Percentiles rank a stretch among this genome's conserved stretches.
These are phyloP conservation scores for Phlogophora meticulosa DNA, from an alignment of 2,888 invertebrate species.

Conservation along the genomic window DNA sequence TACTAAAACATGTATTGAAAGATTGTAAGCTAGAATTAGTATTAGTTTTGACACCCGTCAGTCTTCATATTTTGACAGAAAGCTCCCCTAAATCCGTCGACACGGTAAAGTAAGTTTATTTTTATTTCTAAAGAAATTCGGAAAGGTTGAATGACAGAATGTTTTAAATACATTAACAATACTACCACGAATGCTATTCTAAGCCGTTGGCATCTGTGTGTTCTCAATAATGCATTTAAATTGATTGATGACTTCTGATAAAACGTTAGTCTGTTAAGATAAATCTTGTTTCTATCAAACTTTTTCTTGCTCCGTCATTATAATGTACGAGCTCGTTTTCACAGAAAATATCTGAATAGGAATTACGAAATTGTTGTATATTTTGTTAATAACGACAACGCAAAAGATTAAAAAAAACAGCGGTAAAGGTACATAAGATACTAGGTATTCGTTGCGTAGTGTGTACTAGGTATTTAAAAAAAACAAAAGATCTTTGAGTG, in stretches of 20 bases:
- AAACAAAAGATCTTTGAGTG: slow-evolving; percentile 47
- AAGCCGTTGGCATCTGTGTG: slow-evolving; percentile 30
- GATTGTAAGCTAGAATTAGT: slow-evolving; percentile 7
- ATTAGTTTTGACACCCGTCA: slow-evolving; percentile 14
- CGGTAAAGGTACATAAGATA: neutral
- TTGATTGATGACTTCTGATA: slow-evolving; percentile 54
- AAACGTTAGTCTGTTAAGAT: slow-evolving; percentile 42
- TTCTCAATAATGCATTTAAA: slow-evolving; percentile 57
- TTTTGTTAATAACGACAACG: neutral
- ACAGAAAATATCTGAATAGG: neutral
- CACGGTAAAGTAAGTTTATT: slow-evolving; percentile 35
- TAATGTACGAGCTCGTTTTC: neutral
- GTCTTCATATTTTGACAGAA: slow-evolving; percentile 34
- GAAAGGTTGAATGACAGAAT: slow-evolving; percentile 48
- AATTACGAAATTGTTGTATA: neutral
- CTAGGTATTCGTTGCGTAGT: too few species aligned
- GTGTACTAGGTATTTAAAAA: too few species aligned
- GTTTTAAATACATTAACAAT: slow-evolving; percentile 51
- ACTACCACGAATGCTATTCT: slow-evolving; percentile 33
- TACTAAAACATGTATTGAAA: neutral
- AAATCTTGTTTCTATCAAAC: slow-evolving; percentile 43
- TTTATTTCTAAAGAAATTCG: slow-evolving; percentile 32
- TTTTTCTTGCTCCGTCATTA: slow-evolving; percentile 13
- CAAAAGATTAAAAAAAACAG: slow-evolving; percentile 15
- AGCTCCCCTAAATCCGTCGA: slow-evolving; percentile 38